phyloP scores from a whole-genome alignment of 1,140 invertebrate genomes.

The Grapholita molesta region DNA sequence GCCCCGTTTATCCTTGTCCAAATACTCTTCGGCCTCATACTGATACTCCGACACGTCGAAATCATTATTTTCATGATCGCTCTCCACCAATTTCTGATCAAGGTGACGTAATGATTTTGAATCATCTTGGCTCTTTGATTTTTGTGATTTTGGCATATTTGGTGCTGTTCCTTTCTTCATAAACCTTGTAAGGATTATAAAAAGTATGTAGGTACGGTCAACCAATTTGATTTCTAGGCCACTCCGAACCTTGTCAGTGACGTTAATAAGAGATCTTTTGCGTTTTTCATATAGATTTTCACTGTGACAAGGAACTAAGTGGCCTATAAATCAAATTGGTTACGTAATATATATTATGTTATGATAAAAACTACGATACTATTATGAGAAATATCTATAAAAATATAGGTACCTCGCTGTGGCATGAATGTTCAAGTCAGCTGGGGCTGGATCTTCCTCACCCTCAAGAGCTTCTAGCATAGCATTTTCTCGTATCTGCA shows the following conservation, averaged over 20 bases:
- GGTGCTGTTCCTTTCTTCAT: not conserved
- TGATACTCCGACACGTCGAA: slow-evolving; percentile 55
- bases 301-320: too few species aligned
- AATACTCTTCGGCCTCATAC: slow-evolving; percentile 43
- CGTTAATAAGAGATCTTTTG: too few species aligned
- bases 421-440: slow-evolving; percentile 29
- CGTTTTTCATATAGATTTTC: too few species aligned
- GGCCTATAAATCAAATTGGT: too few species aligned
- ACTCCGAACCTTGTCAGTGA: too few species aligned
- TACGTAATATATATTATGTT: too few species aligned
- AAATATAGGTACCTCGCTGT: slow-evolving; percentile 42
- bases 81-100: slow-evolving; percentile 10
- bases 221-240: too few species aligned
- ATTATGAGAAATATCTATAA: too few species aligned
- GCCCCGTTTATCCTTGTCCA: slow-evolving; percentile 35
- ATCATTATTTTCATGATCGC: slow-evolving; percentile 44
- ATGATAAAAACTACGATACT: too few species aligned
- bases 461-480: slow-evolving; percentile 9
- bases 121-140: slow-evolving; percentile 18
- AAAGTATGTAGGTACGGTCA: too few species aligned
- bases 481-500: slow-evolving; percentile 20
- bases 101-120: not conserved
- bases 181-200: not conserved
- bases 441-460: slow-evolving; percentile 20
- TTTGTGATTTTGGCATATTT: slow-evolving; percentile 21